These are phyloP conservation scores for Uropsilus gracilis DNA, from an alignment of 2,113 vertebrate species.

Conservation along the genomic window DNA sequence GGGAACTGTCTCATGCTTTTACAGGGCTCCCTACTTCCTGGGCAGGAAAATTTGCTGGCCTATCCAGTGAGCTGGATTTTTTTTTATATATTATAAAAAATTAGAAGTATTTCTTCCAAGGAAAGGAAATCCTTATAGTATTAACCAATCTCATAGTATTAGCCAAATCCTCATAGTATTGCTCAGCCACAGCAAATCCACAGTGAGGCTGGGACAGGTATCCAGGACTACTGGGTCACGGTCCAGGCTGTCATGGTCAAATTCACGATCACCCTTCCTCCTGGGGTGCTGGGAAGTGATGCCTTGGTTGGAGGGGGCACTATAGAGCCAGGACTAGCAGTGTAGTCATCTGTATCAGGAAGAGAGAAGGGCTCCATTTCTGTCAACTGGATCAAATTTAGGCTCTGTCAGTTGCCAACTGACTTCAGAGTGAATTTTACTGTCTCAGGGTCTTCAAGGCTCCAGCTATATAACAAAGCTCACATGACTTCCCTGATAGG, in stretches of 20 bases:
- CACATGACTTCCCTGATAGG: background rate
- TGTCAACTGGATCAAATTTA: no score
- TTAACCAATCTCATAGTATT: background rate
- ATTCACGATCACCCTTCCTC: background rate
- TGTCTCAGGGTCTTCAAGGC: background rate
- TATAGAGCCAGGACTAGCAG: no score
- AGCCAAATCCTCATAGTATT: background rate
- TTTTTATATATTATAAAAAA: no score
- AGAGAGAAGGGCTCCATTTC: background rate
- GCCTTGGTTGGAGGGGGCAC: no score
- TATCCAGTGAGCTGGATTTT: background rate
- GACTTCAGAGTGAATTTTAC: background rate
- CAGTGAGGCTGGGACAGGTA: background rate
- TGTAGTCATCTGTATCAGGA: background rate
- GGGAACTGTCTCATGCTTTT: background rate
- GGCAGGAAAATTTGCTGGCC: background rate
- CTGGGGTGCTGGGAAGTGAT: fast-evolving
- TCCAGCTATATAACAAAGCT: background rate
- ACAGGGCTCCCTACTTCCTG: background rate
- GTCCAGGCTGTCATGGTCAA: background rate
- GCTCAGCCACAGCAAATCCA: background rate
- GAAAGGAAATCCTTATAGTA: background rate
- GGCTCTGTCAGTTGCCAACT: background rate
- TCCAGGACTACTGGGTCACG: background rate
- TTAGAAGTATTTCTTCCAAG: background rate